Base-by-base conservation (phyloP, 2,888 invertebrate species). In the Eristalis pertinax region DNA sequence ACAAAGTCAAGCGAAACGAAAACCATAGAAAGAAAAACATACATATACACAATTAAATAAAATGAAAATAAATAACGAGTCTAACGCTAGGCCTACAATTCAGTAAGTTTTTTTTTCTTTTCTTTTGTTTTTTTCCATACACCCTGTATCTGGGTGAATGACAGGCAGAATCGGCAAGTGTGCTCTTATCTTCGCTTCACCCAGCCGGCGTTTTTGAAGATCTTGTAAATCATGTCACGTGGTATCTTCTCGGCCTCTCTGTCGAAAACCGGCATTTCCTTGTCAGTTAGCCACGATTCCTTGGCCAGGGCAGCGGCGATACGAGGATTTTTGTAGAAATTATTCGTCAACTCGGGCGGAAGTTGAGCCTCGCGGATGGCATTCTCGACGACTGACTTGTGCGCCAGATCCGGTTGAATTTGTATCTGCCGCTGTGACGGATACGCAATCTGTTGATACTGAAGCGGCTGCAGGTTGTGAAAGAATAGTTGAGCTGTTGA, bases 221-320 rank as follows among this genome's bases (percentile, higher is more conserved):
- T 95, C 90, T 96, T 95, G 90, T 95, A 96, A 80, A 97, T 96
- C 91, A 95, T 95, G 87, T 95, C 95, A 2, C 97, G 94, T 0
- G 97, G 95, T 84, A 97, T 97, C 92, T 96, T 96, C 90, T 97
- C 97, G 0, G 97, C 96, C 91, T 97, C 97, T 13, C 97, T 94
- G 90, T 97, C 95, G 62, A 95, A 94, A 0, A 97, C 97, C 84
- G 95, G 96, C 94, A 95, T 96, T 92, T 97, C 97, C 90, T 96
- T 96, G 89, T 96, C 94, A 0, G 95, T 94, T 89, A 96, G 95
- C 96, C 97, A 96, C 0, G 97, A 97, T 90, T 96, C 96, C 90
- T 95, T 95, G 1, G 97, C 97, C 11, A 97, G 93, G 0, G 95
- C 95, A 7, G 95, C 95, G 7, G 96, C 97, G 13, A 96, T 95